phyloP scores from a whole-genome alignment of 2,888 invertebrate genomes.

The Latrodectus elegans region DNA sequence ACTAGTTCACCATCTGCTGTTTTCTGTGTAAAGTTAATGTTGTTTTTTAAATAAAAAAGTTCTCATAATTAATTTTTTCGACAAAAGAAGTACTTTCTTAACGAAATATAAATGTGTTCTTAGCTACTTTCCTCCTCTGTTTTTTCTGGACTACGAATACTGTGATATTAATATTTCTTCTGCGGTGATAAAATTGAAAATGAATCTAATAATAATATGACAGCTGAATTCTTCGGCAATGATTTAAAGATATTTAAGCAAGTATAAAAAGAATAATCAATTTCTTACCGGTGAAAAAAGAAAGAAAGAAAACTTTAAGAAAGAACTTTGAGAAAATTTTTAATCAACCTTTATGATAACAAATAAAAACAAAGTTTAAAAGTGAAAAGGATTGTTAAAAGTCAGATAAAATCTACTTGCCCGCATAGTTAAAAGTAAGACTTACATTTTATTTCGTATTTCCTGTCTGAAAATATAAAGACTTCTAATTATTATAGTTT shows the following conservation, averaged over 20 bases:
- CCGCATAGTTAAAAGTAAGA: slow-evolving; percentile 20
- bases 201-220: slow-evolving; percentile 3
- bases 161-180: neutral
- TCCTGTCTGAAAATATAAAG: neutral
- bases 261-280: neutral
- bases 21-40: neutral
- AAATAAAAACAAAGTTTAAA: slow-evolving; percentile 15
- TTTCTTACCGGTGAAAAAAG: neutral
- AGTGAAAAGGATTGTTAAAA: slow-evolving; percentile 17
- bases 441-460: slow-evolving; percentile 31
- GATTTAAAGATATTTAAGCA: neutral
- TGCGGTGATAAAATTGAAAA: neutral
- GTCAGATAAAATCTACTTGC: slow-evolving; percentile 62
- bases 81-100: neutral
- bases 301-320: neutral
- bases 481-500: too few species aligned
- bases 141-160: neutral
- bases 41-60: neutral
- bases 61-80: neutral
- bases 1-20: neutral
- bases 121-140: neutral
- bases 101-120: neutral
- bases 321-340: neutral
- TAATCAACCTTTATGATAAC: slow-evolving; percentile 12
- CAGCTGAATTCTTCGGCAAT: neutral